Conservation (phyloP, 2,113 vertebrate genomes). For the Rallus limicola region DNA sequence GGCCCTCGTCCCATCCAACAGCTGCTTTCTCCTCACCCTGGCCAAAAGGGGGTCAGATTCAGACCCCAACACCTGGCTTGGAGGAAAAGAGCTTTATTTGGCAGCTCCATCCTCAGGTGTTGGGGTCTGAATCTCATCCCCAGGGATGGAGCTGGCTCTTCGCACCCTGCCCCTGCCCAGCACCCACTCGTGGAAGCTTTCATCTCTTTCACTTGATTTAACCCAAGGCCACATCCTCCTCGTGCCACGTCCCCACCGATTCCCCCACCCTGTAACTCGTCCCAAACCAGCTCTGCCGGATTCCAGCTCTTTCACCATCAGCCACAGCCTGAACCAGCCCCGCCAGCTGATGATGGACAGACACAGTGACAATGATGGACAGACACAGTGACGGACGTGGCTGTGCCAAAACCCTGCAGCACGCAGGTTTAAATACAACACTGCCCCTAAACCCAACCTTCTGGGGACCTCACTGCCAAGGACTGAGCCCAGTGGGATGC, state of each 20-base stretch:
- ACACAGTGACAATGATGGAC: no score
- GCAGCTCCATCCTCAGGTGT: neutral
- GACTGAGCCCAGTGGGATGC: fast-evolving
- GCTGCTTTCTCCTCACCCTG: neutral
- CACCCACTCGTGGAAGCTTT: neutral
- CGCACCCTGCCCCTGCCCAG: fast-evolving
- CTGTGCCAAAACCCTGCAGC: neutral
- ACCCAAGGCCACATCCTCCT: neutral
- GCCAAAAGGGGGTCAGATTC: fast-evolving
- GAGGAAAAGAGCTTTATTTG: neutral
- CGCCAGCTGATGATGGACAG: fast-evolving
- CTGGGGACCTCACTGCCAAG: fast-evolving
- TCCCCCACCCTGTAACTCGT: neutral
- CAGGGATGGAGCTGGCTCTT: fast-evolving
- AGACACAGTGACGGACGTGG: neutral
- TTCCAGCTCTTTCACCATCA: neutral
- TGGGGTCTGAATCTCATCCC: neutral
- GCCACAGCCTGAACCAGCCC: neutral
- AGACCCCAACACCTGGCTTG: fast-evolving
- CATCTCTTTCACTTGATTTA: neutral
- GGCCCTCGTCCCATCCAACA: fast-evolving
- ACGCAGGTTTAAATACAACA: fast-evolving
- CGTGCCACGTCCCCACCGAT: fast-evolving
- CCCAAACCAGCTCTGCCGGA: conserved; percentile 21
- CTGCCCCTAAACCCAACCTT: no score